phyloP scores from a whole-genome alignment of 2,113 vertebrate genomes.

The Peucedramus taeniatus region DNA sequence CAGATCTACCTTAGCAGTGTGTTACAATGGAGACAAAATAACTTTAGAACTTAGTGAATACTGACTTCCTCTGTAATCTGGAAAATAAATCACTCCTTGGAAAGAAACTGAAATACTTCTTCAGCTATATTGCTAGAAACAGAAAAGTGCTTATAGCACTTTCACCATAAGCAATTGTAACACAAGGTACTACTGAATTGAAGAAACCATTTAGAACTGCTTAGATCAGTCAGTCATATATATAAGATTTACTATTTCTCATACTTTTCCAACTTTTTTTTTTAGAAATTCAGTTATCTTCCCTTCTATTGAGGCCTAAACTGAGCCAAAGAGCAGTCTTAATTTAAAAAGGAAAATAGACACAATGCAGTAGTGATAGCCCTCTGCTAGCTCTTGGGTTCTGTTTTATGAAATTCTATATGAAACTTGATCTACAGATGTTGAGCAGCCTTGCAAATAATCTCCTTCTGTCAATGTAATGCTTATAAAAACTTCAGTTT shows the following conservation, averaged over 20 bases:
- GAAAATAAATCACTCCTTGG: slow-evolving; percentile 1
- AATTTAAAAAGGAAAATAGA: slow-evolving; percentile 10
- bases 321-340: neutral
- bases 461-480: neutral
- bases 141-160: slow-evolving; percentile 7
- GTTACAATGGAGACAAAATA: neutral
- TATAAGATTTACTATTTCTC: neutral
- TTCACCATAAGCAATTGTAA: neutral
- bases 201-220: slow-evolving; percentile 1
- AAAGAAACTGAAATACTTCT: slow-evolving; percentile 18
- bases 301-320: neutral
- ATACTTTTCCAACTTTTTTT: neutral
- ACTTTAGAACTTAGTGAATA: neutral
- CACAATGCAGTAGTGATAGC: neutral
- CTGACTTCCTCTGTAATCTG: neutral
- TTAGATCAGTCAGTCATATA: neutral
- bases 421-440: neutral
- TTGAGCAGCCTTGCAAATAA: neutral
- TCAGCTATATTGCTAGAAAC: neutral
- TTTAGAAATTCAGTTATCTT: neutral
- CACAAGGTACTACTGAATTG: neutral
- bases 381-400: neutral
- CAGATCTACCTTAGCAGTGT: neutral
- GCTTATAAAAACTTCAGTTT: neutral
- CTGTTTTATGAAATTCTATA: neutral